Evolutionary conservation across 2,797 vertebrate species (phyloP), one percentile per base, ranked within the genome.

Genomic region (Pagetopsis macropterus): DNA sequence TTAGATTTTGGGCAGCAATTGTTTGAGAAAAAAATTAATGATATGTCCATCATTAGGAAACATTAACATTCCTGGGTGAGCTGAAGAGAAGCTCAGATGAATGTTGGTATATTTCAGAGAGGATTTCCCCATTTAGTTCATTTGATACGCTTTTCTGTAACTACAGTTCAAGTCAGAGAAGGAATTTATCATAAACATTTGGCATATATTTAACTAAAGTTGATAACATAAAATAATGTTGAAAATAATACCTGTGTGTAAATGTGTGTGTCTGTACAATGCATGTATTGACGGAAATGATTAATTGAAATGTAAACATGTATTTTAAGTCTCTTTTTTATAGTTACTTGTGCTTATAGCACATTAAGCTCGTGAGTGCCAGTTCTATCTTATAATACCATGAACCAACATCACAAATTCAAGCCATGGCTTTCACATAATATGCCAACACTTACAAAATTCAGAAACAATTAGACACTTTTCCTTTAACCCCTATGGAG

Each of bases 141-240:
- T 65, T 45, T 15, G 27, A 12, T 23, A n/a, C 37, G 3, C 45
- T 37, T 31, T 54, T 46, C 17, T 65, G 19, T 40, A 48, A 31
- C 55, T 40, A 23, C 56, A n/a, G 49, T 65, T 65, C 49, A 19
- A 52, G 62, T 19, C 59, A 65, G 44, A 45, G 11, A 74, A 33
- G 14, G n/a, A 48, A 46, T 60, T 52, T 69, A 72, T 73, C 61
- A 31, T 56, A 45, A 60, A 69, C 45, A 19, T 63, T 14, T 63
- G 66, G 48, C 51, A 65, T 40, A 12, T 23, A 45, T 48, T 65
- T 54, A 9, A 75, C 55, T 31, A 6, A 46, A 59, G 16, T 48
- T 65, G 52, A 75, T 80, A 68, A 71, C 61, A 76, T 72, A 70
- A 31, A 27, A 27, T 27, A 27, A 27, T 27, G 27, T 69, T 31